Evolutionary conservation across 2,797 vertebrate genomes (phyloP), one percentile per base, ranked within the genome.

Genomic region (Fringilla coelebs): DNA sequence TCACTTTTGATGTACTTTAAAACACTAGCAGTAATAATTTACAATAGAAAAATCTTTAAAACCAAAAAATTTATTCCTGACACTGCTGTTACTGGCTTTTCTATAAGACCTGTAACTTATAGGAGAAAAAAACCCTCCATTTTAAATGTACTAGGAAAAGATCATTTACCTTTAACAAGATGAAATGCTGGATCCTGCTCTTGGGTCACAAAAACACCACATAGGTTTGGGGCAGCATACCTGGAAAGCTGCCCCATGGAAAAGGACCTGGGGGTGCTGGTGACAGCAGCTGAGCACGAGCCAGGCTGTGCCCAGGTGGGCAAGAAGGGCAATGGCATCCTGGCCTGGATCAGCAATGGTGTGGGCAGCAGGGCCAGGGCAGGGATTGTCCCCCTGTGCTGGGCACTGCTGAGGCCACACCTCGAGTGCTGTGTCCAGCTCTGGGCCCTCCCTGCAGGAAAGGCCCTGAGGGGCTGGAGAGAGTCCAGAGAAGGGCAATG

Each of bases 221-320:
- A 17, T 24, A 9, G 17, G 19, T 25, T 31, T 52, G 28, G 32
- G 7, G 6, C 11, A 79, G 31, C 11, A 17, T 6, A 20, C 17
- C 13, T 58, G 34, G 13, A 71, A 81, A 79, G 0, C 7, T 74
- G 14, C 38, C 9, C 0, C 0, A 1, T 0, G 2, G 4, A 61
- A n/a, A 51, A 55, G 8, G 18, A 14, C 1, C 17, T 62, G n/a
- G 29, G 6, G 1, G 1, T 25, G 34, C 32, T 60, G 77, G 8
- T 29, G 6, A 4, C 6, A 32, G 38, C 1, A 1, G 3, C 48
- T 78, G 36, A 8, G 57, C 7, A 29, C 6, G 48, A 76, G 61
- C 11, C 43, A 51, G 32, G 11, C 2, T 40, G 54, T 49, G 84
- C 60, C 36, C 60, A 72, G 46, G 32, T 5, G 60, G 46, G 20